Evolutionary conservation across 1,140 invertebrate genomes (phyloP).

Genomic region (Orussus abietinus): DNA sequence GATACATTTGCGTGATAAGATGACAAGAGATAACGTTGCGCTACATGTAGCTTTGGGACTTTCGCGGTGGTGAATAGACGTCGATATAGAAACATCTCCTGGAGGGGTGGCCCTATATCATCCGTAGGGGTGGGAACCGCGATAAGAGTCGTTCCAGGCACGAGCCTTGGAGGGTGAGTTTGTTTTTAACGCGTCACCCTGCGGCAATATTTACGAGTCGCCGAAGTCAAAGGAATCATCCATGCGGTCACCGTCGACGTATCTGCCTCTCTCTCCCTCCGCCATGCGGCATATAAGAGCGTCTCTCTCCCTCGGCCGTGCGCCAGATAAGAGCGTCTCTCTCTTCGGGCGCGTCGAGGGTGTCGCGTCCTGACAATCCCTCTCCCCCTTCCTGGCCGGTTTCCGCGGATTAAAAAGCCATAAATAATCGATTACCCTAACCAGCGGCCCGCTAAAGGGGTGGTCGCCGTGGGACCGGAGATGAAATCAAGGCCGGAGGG

Average conservation of each 20-base stretch:
- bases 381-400: conserved; percentile 1
- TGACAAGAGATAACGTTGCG: too few species aligned
- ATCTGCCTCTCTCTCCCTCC: too few species aligned
- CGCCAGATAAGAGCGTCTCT: too few species aligned
- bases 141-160: background rate
- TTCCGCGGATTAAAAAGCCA: conserved; percentile 10
- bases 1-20: background rate
- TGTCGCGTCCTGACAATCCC: conserved; percentile 5
- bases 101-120: background rate
- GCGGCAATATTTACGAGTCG: background rate
- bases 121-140: background rate
- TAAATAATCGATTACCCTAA: conserved; percentile 18
- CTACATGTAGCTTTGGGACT: too few species aligned
- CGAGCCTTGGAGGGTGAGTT: background rate
- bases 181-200: background rate
- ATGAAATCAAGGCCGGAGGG: background rate
- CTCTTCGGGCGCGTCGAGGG: too few species aligned
- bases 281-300: too few species aligned
- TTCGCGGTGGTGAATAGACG: background rate
- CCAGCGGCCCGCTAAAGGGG: background rate
- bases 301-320: too few species aligned
- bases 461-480: conserved; percentile 3
- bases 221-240: conserved; percentile 14
- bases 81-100: background rate
- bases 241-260: conserved; percentile 9